Conservation (phyloP, 2,888 invertebrate species). For the Drosophila helvetica region DNA sequence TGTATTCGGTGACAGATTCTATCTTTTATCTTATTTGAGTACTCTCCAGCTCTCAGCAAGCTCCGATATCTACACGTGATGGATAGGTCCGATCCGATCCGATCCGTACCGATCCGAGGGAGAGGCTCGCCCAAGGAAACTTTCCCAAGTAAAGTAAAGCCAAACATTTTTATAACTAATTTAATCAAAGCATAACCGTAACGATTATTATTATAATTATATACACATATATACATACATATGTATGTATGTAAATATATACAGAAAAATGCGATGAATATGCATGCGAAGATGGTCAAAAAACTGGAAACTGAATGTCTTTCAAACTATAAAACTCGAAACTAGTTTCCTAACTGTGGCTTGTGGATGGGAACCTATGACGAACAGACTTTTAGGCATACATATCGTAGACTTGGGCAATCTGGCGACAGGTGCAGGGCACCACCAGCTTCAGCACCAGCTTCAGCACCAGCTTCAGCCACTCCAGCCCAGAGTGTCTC, state of each 20-base stretch:
- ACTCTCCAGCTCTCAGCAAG: no score
- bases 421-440: constrained; percentile 61
- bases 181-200: constrained; percentile 70
- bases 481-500: background rate
- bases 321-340: constrained; percentile 27
- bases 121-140: constrained; percentile 37
- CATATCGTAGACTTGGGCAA: constrained; percentile 44
- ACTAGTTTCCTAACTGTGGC: constrained; percentile 59
- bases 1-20: background rate
- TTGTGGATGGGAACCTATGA: constrained; percentile 47
- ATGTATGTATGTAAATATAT: constrained; percentile 17
- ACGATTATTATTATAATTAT: constrained; percentile 65
- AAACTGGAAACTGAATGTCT: constrained; percentile 26
- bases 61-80: no score
- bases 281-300: background rate
- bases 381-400: constrained; percentile 66
- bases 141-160: background rate
- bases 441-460: constrained; percentile 8
- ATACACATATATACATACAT: constrained; percentile 36
- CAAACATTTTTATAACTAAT: constrained; percentile 63
- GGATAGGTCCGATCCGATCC: constrained; percentile 2
- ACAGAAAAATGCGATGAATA: background rate
- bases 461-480: background rate
- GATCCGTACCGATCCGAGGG: background rate
- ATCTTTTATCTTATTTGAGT: no score